These are phyloP conservation scores for Poeciliopsis retropinna DNA, from an alignment of 2,113 vertebrate genomes.

Conservation along the genomic window DNA sequence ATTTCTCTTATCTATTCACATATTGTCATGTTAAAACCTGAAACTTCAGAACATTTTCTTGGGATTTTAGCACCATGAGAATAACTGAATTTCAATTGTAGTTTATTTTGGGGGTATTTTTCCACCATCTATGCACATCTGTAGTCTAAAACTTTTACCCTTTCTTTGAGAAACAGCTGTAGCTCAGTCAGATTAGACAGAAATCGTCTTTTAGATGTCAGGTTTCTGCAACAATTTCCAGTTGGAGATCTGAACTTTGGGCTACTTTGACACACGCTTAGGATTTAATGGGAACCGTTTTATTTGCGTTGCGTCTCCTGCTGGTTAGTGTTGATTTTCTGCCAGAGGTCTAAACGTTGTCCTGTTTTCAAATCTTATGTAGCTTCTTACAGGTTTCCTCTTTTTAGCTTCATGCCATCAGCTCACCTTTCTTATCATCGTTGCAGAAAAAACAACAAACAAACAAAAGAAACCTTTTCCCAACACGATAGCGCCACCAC, in stretches of 20 bases:
- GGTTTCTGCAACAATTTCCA: neutral
- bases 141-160: too few species aligned
- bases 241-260: neutral
- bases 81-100: neutral
- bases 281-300: neutral
- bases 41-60: neutral
- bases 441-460: too few species aligned
- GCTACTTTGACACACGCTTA: neutral
- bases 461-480: too few species aligned
- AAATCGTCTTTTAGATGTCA: neutral
- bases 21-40: neutral
- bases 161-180: neutral
- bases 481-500: too few species aligned
- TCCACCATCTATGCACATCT: neutral
- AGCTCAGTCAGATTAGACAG: neutral
- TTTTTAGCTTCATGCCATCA: too few species aligned
- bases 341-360: too few species aligned
- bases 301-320: neutral
- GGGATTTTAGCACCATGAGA: neutral
- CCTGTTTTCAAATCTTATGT: too few species aligned
- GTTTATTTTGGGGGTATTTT: neutral
- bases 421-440: too few species aligned
- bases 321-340: neutral
- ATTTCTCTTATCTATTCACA: neutral
- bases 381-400: too few species aligned